Conservation (phyloP, 2,888 invertebrate species). For the Teleogryllus oceanicus region DNA sequence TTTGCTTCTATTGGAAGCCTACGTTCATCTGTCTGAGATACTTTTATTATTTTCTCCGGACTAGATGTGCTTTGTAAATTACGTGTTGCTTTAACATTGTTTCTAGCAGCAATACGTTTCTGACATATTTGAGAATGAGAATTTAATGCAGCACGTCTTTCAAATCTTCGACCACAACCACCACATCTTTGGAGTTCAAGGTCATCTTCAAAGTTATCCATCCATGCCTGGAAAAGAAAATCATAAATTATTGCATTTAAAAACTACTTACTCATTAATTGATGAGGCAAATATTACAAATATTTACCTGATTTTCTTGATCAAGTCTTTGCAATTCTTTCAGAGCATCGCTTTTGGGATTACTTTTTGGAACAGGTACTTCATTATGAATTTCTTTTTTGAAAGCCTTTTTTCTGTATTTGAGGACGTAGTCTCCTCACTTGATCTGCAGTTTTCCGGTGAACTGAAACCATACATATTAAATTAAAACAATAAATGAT, state of each 20-base stretch:
- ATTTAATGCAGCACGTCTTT: conserved; percentile 66
- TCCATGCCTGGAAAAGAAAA: conserved; percentile 53
- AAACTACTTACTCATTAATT: background rate
- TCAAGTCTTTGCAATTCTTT: conserved; percentile 52
- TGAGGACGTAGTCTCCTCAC: conserved; percentile 64
- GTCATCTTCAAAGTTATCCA: conserved; percentile 63
- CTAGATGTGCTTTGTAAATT: conserved; percentile 32
- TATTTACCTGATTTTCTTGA: conserved; percentile 57
- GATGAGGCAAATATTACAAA: background rate
- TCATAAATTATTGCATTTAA: background rate
- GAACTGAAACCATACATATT: conserved; percentile 43
- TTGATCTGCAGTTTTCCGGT: conserved; percentile 65
- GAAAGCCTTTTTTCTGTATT: conserved; percentile 64
- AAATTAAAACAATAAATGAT: background rate
- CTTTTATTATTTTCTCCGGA: background rate
- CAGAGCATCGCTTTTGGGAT: conserved; percentile 26
- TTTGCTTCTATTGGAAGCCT: background rate
- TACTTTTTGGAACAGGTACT: background rate
- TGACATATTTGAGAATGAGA: conserved; percentile 68
- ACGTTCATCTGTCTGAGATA: background rate
- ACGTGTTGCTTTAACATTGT: conserved; percentile 43
- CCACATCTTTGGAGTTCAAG: conserved; percentile 61
- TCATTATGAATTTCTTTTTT: conserved; percentile 53
- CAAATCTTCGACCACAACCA: conserved; percentile 68
- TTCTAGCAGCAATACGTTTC: conserved; percentile 53